phyloP scores from a whole-genome alignment of 2,113 vertebrate genomes.

The Ciconia boyciana region DNA sequence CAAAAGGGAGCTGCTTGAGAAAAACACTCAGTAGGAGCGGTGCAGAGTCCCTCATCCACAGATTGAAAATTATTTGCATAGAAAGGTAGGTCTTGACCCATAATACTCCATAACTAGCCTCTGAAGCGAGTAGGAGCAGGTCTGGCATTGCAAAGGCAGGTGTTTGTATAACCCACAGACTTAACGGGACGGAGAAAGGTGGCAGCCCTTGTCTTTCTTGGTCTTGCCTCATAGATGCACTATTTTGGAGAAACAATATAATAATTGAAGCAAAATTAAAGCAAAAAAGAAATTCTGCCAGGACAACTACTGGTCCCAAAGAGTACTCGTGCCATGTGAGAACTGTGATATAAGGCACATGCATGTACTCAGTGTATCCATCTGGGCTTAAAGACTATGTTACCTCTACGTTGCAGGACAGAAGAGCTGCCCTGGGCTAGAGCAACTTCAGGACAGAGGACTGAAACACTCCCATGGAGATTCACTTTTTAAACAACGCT shows the following conservation, averaged over 20 bases:
- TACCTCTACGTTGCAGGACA: not conserved
- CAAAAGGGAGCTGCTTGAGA: not conserved
- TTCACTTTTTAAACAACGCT: constrained; percentile 32
- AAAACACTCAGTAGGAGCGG: fast-evolving
- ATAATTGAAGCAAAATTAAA: not conserved
- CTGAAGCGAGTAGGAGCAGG: not conserved
- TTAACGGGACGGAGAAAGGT: fast-evolving
- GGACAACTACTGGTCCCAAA: not conserved
- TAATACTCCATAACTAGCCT: not conserved
- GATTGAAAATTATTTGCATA: not conserved
- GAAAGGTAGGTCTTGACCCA: not conserved
- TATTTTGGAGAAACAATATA: not conserved
- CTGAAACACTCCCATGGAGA: not conserved
- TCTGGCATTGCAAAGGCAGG: not conserved
- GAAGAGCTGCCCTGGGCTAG: not conserved
- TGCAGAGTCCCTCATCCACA: not conserved
- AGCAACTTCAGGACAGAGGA: not conserved
- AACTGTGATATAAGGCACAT: not conserved
- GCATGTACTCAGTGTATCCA: not conserved
- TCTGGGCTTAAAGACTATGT: not conserved
- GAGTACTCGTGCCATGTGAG: not conserved
- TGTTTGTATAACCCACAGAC: not conserved
- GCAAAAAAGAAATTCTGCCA: not conserved
- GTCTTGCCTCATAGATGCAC: not conserved
- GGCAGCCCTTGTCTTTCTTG: not conserved